Conservation (phyloP, 1,140 invertebrate species). For the Lethocerus indicus region DNA sequence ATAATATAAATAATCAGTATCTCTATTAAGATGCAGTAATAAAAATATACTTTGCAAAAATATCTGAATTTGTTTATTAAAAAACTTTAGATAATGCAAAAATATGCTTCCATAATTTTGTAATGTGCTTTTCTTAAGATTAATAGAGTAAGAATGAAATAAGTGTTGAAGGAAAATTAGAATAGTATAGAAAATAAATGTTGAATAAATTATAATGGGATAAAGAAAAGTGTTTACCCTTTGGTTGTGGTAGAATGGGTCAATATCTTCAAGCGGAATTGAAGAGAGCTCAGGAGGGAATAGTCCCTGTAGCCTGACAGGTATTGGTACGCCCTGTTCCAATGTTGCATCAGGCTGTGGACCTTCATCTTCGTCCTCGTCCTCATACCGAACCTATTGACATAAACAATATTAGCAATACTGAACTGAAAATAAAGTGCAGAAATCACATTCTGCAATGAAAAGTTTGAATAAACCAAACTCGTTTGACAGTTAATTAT, state of each 20-base stretch:
- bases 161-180: too few species aligned
- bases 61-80: too few species aligned
- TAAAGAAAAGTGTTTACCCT: conserved; percentile 39
- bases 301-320: conserved; percentile 70
- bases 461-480: neutral
- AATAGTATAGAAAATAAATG: neutral
- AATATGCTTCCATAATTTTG: too few species aligned
- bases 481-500: too few species aligned
- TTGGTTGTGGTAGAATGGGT: conserved; percentile 81
- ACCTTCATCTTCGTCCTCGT: conserved; percentile 90
- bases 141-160: too few species aligned
- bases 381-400: conserved; percentile 75
- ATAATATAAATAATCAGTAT: too few species aligned
- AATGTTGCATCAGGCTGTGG: conserved; percentile 82
- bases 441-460: neutral
- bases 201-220: conserved; percentile 10
- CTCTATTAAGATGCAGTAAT: too few species aligned
- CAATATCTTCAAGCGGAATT: conserved; percentile 90
- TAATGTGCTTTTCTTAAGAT: too few species aligned
- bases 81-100: too few species aligned
- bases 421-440: neutral
- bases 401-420: neutral
- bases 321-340: conserved; percentile 79
- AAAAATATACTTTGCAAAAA: too few species aligned
- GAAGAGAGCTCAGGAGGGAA: conserved; percentile 83